A percentile compares a stretch with the other conserved stretches of the same genome.
Conservation (phyloP, 1,140 invertebrate genomes). For the Drosophila elegans region DNA sequence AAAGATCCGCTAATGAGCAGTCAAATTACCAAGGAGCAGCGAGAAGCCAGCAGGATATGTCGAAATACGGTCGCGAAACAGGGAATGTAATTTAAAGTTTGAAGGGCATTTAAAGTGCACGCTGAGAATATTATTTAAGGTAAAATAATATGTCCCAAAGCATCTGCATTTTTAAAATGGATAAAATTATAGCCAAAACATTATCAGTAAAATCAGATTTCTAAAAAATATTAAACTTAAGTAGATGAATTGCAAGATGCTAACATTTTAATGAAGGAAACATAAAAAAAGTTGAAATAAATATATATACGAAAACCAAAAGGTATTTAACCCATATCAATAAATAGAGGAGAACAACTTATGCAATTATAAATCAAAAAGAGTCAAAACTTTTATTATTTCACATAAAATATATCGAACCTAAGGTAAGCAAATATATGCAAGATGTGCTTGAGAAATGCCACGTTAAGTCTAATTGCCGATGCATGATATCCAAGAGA, state of each 20-base stretch:
- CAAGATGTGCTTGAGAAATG: neutral
- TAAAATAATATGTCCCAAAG: neutral
- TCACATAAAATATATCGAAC: neutral
- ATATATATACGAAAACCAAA: too few species aligned
- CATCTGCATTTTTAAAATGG: too few species aligned
- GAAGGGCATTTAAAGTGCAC: too few species aligned
- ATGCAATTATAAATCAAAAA: neutral
- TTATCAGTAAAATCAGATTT: too few species aligned
- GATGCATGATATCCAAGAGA: conserved; percentile 9
- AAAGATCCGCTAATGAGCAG: conserved; percentile 66
- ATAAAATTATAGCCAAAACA: too few species aligned
- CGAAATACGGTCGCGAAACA: neutral
- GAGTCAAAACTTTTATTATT: neutral
- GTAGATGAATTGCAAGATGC: too few species aligned
- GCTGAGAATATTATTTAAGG: neutral
- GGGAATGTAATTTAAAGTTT: neutral
- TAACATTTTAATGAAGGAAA: too few species aligned
- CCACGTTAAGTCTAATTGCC: conserved; percentile 11
- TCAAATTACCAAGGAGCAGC: conserved; percentile 7
- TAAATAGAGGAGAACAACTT: neutral
- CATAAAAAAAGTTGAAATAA: too few species aligned
- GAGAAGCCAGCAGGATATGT: conserved; percentile 10
- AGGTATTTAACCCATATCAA: too few species aligned
- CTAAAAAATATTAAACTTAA: too few species aligned
- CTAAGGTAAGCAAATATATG: neutral